phyloP scores from a whole-genome alignment of 92 coral and sea anemone species.

The Plumapathes pennacea region DNA sequence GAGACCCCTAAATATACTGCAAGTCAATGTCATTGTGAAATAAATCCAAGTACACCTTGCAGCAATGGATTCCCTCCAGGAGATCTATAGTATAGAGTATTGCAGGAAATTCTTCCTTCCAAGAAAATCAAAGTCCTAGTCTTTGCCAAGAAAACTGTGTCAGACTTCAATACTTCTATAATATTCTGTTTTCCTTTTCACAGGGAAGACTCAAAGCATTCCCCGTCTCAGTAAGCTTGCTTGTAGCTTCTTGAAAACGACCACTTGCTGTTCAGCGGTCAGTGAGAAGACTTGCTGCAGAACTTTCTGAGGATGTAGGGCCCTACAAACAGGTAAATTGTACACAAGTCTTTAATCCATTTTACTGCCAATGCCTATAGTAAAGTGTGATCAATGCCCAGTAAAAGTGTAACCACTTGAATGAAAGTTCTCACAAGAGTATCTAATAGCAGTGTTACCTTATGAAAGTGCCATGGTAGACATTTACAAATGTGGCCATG shows the following conservation, averaged over 20 bases:
- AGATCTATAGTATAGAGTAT: too few species aligned
- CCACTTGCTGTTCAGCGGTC: constrained; percentile 76
- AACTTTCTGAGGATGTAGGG: constrained; percentile 90
- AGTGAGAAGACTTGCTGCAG: constrained; percentile 89
- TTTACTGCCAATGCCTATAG: too few species aligned
- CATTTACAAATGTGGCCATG: constrained; percentile 97
- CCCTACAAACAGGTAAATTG: too few species aligned
- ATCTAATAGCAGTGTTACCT: constrained; percentile 40
- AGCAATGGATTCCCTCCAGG: too few species aligned
- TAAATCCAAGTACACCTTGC: too few species aligned
- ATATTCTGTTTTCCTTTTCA: background rate
- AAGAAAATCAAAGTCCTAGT: too few species aligned
- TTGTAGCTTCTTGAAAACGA: constrained; percentile 71
- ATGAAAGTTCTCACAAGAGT: background rate
- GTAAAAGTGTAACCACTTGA: too few species aligned
- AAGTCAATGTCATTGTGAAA: too few species aligned
- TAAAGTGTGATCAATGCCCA: too few species aligned
- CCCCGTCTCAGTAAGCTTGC: constrained; percentile 60
- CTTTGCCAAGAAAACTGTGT: constrained; percentile 1
- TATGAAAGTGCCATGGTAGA: constrained; percentile 90
- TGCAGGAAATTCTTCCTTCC: too few species aligned
- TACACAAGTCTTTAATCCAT: background rate
- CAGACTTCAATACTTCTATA: background rate
- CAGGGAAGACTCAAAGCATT: constrained; percentile 1
- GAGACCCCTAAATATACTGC: too few species aligned